Percentiles rank a stretch among this genome's conserved stretches.
phyloP scores from a whole-genome alignment of 30 jellyfish, hydroid and myxozoan genomes.

The Clytia hemisphaerica region DNA sequence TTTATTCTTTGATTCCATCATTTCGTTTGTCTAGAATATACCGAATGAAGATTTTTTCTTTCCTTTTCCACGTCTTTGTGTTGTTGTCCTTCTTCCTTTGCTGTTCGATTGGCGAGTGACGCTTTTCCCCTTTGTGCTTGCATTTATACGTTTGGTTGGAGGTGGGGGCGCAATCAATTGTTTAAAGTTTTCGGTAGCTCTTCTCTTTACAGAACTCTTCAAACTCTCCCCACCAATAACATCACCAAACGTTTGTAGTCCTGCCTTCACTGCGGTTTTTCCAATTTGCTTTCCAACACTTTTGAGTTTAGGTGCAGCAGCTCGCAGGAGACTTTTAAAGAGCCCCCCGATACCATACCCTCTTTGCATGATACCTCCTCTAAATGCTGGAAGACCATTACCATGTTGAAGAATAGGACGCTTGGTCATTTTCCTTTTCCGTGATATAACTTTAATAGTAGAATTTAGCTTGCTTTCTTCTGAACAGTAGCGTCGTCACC shows the following conservation, averaged over 20 bases:
- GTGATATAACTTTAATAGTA: not conserved
- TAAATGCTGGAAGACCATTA: not conserved
- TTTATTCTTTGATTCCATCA: no score
- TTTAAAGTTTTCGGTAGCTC: no score
- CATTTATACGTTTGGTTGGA: no score
- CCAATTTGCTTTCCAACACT: conserved; percentile 11
- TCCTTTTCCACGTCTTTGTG: no score
- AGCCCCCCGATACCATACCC: conserved; percentile 32
- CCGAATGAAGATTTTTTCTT: no score
- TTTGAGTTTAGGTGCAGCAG: conserved; percentile 6
- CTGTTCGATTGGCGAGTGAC: no score
- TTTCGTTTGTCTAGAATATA: no score
- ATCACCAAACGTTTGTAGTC: not conserved
- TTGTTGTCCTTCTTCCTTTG: no score
- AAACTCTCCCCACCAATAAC: not conserved
- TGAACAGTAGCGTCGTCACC: conserved; percentile 11
- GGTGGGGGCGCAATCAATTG: no score
- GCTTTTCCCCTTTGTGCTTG: no score
- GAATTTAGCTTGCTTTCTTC: not conserved
- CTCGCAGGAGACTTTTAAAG: conserved; percentile 4
- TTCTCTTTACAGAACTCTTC: not conserved
- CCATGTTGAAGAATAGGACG: no score
- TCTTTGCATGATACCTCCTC: conserved; percentile 8
- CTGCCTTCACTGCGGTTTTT: conserved; percentile 23
- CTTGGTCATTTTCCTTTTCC: no score